phyloP scores from a whole-genome alignment of 2,113 vertebrate genomes.

The Amblyopsis rosae region DNA sequence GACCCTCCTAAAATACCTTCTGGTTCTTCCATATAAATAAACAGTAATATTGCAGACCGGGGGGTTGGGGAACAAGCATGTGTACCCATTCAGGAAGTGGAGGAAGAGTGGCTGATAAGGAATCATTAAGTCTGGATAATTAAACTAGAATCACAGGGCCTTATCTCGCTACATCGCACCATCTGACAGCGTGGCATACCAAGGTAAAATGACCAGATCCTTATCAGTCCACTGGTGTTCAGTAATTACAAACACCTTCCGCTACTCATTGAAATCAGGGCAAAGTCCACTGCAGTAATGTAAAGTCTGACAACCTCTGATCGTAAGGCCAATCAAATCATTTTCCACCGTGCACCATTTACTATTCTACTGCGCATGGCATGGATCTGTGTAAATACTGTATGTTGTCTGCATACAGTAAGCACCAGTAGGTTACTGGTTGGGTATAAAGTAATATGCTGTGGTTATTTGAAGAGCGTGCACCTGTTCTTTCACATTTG shows the following conservation, averaged over 20 bases:
- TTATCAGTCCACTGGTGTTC: constrained; percentile 63
- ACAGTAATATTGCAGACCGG: constrained; percentile 46
- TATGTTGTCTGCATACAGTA: constrained; percentile 13
- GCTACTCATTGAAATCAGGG: constrained; percentile 21
- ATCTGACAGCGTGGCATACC: constrained; percentile 50
- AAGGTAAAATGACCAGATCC: constrained; percentile 59
- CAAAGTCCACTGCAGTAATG: constrained; percentile 37
- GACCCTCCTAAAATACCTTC: constrained; percentile 58
- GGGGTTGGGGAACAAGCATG: constrained; percentile 29
- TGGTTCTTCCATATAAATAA: constrained; percentile 59
- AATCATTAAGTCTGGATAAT: constrained; percentile 67
- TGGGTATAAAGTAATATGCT: background rate
- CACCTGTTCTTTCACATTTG: constrained; percentile 55
- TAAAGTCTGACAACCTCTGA: constrained; percentile 29
- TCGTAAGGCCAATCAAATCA: background rate
- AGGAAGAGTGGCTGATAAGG: constrained; percentile 64
- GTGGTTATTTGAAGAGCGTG: background rate
- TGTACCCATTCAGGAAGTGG: constrained; percentile 57
- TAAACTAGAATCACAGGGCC: constrained; percentile 45
- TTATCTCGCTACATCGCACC: constrained; percentile 53
- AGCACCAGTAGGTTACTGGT: background rate
- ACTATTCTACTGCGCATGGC: too few relatives aligned
- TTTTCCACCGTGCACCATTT: too few relatives aligned
- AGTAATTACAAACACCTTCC: constrained; percentile 47
- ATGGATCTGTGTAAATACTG: background rate